phyloP scores from a whole-genome alignment of 1,140 invertebrate species.

The Drosophila lowei region DNA sequence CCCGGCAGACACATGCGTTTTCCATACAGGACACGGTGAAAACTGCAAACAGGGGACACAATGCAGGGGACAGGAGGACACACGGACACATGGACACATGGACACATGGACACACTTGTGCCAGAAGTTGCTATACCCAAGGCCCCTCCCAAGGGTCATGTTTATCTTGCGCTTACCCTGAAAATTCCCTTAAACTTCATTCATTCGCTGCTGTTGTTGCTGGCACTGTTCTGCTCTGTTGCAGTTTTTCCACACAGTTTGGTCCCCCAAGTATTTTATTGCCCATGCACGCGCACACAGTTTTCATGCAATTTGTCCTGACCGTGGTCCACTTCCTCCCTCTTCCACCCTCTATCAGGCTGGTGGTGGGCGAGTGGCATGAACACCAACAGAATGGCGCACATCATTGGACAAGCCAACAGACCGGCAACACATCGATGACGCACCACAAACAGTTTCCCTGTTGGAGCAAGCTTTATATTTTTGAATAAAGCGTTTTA shows the following conservation, averaged over 20 bases:
- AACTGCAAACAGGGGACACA: slow-evolving; percentile 8
- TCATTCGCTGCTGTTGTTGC: slow-evolving; percentile 18
- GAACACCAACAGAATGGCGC: slow-evolving; percentile 9
- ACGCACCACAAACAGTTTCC: neutral
- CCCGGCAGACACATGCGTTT: slow-evolving; percentile 50
- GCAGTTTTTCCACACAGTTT: slow-evolving; percentile 60
- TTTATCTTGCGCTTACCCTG: slow-evolving; percentile 73
- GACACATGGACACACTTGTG: slow-evolving; percentile 19
- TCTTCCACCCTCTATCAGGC: neutral
- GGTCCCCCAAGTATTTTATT: slow-evolving; percentile 53
- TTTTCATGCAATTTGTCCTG: slow-evolving; percentile 43
- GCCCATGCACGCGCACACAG: slow-evolving; percentile 52
- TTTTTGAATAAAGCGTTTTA: no score
- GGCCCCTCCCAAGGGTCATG: slow-evolving; percentile 60
- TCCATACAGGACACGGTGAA: slow-evolving; percentile 29
- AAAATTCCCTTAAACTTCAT: slow-evolving; percentile 68
- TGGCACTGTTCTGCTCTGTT: slow-evolving; percentile 49
- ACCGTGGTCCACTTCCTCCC: neutral
- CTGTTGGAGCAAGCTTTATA: neutral
- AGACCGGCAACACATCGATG: slow-evolving; percentile 9
- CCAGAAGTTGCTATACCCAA: neutral
- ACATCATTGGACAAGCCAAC: slow-evolving; percentile 37
- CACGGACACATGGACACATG: slow-evolving; percentile 18
- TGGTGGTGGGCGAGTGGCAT: no score
- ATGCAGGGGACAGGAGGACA: neutral